Conservation (phyloP, 2,797 vertebrate genomes). For the Borostomias antarcticus region DNA sequence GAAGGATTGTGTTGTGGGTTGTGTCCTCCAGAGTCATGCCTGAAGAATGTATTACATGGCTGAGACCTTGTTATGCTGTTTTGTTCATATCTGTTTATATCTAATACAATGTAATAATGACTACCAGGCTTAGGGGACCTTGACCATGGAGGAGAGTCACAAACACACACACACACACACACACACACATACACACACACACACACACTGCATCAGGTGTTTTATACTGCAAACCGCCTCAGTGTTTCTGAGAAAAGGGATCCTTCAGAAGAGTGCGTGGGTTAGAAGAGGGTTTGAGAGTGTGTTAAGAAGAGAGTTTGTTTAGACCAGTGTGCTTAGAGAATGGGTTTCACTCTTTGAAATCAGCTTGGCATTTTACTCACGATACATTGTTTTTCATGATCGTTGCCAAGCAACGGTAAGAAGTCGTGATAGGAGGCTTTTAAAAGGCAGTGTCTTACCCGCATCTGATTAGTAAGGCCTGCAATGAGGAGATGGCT, state of each 20-base stretch:
- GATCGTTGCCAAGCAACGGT: constrained; percentile 67
- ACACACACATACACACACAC: neutral
- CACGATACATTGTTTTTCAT: constrained; percentile 40
- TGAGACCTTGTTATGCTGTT: no score
- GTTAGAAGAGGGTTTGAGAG: no score
- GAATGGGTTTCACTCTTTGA: no score
- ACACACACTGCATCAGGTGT: neutral
- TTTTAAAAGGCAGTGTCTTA: constrained; percentile 17
- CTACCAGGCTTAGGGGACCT: constrained; percentile 11
- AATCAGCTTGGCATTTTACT: constrained; percentile 38
- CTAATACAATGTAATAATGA: constrained; percentile 18
- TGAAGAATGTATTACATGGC: constrained; percentile 7
- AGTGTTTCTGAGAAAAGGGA: constrained; percentile 10
- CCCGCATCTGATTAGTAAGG: neutral
- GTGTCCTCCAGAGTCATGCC: constrained; percentile 16
- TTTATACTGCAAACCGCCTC: neutral
- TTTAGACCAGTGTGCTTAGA: no score
- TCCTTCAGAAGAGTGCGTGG: no score
- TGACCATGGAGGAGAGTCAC: constrained; percentile 59
- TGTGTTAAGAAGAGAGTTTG: constrained; percentile 36
- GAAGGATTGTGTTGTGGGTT: neutral
- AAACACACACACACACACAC: constrained; percentile 34
- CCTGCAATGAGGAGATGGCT: neutral
- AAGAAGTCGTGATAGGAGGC: constrained; percentile 40
- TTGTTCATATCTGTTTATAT: constrained; percentile 33